These are phyloP conservation scores for Notiomystis cincta DNA, from an alignment of 2,113 vertebrate genomes.

Conservation along the genomic window DNA sequence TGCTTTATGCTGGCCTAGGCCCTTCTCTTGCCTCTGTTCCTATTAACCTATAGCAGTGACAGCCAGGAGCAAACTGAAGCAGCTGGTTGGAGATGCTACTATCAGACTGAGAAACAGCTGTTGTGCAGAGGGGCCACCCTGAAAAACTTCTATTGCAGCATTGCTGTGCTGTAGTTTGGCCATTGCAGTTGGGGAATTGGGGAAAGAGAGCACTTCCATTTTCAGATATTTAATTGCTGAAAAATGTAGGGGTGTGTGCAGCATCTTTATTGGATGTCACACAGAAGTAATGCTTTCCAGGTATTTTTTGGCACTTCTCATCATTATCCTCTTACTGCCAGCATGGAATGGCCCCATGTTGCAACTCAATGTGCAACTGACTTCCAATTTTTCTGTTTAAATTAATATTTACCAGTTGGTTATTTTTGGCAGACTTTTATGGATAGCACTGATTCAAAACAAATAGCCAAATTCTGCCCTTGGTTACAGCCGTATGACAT, in stretches of 20 bases:
- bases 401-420: slow-evolving; percentile 66
- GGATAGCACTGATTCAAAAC: slow-evolving; percentile 43
- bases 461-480: slow-evolving; percentile 24
- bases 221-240: slow-evolving; percentile 58
- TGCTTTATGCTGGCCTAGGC: slow-evolving; percentile 48
- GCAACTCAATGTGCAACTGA: slow-evolving; percentile 21
- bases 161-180: slow-evolving; percentile 17
- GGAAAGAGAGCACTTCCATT: slow-evolving; percentile 20
- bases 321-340: slow-evolving; percentile 52
- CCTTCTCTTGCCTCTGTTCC: slow-evolving; percentile 38
- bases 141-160: slow-evolving; percentile 45
- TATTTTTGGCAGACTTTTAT: slow-evolving; percentile 54
- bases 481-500: slow-evolving; percentile 2
- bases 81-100: slow-evolving; percentile 57
- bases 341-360: slow-evolving; percentile 52
- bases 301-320: neutral
- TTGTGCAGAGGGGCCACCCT: slow-evolving; percentile 57
- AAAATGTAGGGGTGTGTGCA: slow-evolving; percentile 38
- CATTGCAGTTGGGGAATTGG: slow-evolving; percentile 12
- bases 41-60: slow-evolving; percentile 49
- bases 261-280: slow-evolving; percentile 42
- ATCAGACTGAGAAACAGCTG: slow-evolving; percentile 60
- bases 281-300: slow-evolving; percentile 50
- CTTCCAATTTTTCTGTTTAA: slow-evolving; percentile 60
- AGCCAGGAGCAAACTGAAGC: slow-evolving; percentile 66